These are phyloP conservation scores for Cochlearius cochlearius DNA, from an alignment of 2,113 vertebrate species.

Conservation along the genomic window DNA sequence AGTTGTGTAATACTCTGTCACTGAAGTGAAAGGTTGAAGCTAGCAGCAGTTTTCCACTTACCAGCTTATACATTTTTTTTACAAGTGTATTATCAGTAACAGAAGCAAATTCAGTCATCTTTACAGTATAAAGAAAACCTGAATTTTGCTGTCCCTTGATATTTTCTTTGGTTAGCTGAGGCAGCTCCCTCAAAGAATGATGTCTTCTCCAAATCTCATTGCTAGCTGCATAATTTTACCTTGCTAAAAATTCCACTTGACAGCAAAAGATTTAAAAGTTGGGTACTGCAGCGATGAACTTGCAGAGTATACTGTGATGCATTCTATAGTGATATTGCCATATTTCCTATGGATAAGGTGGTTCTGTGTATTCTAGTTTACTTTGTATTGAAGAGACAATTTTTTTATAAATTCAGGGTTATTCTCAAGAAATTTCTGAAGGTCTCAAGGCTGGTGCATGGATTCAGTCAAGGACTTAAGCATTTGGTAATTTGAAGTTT, in stretches of 20 bases:
- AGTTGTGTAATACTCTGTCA: neutral
- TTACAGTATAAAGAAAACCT: neutral
- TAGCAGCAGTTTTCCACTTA: neutral
- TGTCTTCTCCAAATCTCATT: neutral
- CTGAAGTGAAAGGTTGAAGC: neutral
- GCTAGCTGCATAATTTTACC: neutral
- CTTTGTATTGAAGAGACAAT: neutral
- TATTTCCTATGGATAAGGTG: neutral
- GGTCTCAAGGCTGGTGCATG: neutral
- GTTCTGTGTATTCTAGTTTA: neutral
- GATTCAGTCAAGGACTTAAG: neutral
- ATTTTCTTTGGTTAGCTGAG: neutral
- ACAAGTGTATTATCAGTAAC: neutral
- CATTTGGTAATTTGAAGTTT: neutral
- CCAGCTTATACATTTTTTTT: neutral
- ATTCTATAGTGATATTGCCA: neutral
- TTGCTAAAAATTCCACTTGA: neutral
- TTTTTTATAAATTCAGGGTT: neutral
- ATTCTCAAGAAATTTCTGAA: neutral
- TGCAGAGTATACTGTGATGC: neutral
- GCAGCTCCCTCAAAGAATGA: neutral
- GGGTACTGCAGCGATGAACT: neutral
- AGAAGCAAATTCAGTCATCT: neutral
- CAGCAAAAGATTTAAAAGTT: neutral
- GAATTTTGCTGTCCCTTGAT: neutral